Percentiles rank a stretch among this genome's conserved stretches.
Evolutionary conservation across 2,888 invertebrate species (phyloP).

Genomic region (Xestia sexstrigata): DNA sequence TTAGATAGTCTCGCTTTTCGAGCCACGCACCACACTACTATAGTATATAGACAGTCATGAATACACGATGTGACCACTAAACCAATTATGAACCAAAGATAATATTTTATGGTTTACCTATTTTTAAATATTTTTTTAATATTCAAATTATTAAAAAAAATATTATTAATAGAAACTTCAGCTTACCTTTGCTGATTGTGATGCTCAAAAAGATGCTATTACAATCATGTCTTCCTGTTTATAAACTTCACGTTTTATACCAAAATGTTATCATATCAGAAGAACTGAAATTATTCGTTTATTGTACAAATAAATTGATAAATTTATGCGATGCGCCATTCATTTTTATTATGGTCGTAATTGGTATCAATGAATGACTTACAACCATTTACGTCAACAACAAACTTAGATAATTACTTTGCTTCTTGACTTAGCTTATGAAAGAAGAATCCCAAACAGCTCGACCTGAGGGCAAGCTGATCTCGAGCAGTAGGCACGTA

Average conservation of each 20-base stretch:
- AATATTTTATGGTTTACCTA: neutral
- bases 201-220: constrained; percentile 56
- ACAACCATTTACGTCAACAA: constrained; percentile 5
- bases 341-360: constrained; percentile 27
- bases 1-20: neutral
- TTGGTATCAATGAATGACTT: constrained; percentile 14
- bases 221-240: constrained; percentile 26
- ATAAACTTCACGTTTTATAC: constrained; percentile 38
- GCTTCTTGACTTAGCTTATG: neutral
- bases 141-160: constrained; percentile 21
- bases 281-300: constrained; percentile 55
- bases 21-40: neutral
- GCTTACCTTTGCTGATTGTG: constrained; percentile 55
- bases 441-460: neutral
- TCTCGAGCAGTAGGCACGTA: neutral
- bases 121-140: constrained; percentile 3
- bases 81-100: neutral
- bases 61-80: too few relatives aligned
- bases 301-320: constrained; percentile 63
- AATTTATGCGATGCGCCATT: constrained; percentile 16
- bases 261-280: constrained; percentile 55
- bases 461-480: neutral
- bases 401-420: constrained; percentile 6
- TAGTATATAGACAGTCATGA: neutral
- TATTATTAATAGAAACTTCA: neutral